These are phyloP conservation scores for Sarcoramphus papa DNA, from an alignment of 2,797 vertebrate genomes.

Conservation along the genomic window DNA sequence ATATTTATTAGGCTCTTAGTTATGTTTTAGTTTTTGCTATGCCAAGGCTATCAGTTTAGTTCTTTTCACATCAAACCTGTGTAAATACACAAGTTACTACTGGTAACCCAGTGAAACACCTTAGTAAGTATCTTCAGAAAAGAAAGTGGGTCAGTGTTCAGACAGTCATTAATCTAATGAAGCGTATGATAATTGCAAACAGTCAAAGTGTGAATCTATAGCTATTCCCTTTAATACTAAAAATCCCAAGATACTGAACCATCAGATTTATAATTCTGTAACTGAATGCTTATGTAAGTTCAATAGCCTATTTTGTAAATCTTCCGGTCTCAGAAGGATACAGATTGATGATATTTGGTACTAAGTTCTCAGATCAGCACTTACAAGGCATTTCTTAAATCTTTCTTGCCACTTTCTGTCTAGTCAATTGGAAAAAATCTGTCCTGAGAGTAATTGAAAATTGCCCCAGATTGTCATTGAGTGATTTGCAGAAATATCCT, in stretches of 20 bases:
- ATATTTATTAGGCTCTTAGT: background rate
- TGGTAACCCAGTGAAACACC: background rate
- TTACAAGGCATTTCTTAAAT: slow-evolving; percentile 54
- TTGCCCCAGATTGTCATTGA: slow-evolving; percentile 58
- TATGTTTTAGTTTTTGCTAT: background rate
- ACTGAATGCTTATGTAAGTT: slow-evolving; percentile 1
- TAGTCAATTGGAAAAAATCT: slow-evolving; percentile 55
- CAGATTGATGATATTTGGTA: slow-evolving; percentile 44
- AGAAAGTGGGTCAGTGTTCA: background rate
- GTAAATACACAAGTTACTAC: background rate
- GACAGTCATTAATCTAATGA: slow-evolving; percentile 1
- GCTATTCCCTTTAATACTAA: background rate
- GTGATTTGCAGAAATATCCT: slow-evolving; percentile 56
- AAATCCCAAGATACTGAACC: background rate
- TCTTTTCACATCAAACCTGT: background rate
- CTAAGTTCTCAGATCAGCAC: slow-evolving; percentile 25
- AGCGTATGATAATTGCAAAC: background rate
- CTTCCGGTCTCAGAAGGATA: background rate
- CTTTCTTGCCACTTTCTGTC: slow-evolving; percentile 51
- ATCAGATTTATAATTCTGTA: background rate
- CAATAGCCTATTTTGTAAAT: slow-evolving; percentile 15
- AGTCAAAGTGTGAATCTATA: background rate
- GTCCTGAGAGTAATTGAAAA: slow-evolving; percentile 60
- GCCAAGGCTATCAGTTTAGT: background rate
- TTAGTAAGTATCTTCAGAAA: background rate